phyloP scores from a whole-genome alignment of 2,888 invertebrate species.

The Fragum whitleyi region DNA sequence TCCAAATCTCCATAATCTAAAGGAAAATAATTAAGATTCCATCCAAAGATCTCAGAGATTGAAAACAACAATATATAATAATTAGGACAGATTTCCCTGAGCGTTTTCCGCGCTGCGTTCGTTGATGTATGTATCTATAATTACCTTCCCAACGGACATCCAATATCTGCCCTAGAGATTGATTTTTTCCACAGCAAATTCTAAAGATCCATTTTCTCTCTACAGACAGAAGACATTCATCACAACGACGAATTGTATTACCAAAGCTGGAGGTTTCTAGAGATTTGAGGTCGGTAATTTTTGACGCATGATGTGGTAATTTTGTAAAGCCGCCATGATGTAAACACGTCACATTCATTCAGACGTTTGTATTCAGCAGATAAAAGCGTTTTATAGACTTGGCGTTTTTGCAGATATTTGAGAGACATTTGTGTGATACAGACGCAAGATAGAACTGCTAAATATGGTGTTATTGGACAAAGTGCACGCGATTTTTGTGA shows the following conservation, averaged over 20 bases:
- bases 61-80: neutral
- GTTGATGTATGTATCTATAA: conserved; percentile 3
- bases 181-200: conserved; percentile 5
- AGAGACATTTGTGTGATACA: neutral
- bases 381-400: neutral
- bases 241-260: conserved; percentile 8
- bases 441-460: neutral
- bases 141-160: conserved; percentile 8
- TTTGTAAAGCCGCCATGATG: neutral
- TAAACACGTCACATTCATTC: neutral
- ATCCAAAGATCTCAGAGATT: neutral
- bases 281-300: conserved; percentile 1
- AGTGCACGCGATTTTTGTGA: neutral
- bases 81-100: conserved; percentile 1
- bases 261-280: neutral
- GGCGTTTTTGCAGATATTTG: neutral
- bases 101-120: neutral
- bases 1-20: too few relatives aligned
- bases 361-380: neutral
- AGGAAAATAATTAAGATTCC: neutral
- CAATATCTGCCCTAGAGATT: conserved; percentile 20
- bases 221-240: conserved; percentile 3
- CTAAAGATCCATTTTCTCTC: conserved; percentile 19
- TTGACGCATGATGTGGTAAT: neutral
- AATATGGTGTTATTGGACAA: neutral